These are phyloP conservation scores for Cyanistes caeruleus DNA, from an alignment of 2,113 vertebrate genomes.

Conservation along the genomic window DNA sequence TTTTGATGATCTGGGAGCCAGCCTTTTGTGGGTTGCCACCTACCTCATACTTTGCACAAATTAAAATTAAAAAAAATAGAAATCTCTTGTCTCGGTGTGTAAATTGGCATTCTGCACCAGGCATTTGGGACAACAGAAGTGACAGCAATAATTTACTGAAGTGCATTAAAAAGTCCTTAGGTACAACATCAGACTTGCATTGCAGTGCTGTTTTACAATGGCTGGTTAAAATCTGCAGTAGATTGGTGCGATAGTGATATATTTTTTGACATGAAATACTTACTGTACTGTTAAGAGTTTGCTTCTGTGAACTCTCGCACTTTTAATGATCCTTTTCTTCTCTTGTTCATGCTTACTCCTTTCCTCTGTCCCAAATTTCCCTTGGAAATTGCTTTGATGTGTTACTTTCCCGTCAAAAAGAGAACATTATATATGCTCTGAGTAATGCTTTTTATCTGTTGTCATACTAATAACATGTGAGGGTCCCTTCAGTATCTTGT, in stretches of 20 bases:
- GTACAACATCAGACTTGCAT: not conserved
- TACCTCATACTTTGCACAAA: not conserved
- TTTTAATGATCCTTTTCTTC: not conserved
- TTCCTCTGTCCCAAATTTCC: not conserved
- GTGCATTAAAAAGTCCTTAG: not conserved
- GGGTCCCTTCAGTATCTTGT: not conserved
- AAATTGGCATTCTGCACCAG: rapidly evolving
- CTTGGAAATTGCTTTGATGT: not conserved
- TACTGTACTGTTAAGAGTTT: not conserved
- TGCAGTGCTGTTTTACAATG: not conserved
- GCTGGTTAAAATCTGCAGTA: not conserved
- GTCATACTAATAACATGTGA: not conserved
- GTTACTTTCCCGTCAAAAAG: not conserved
- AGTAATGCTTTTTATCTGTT: not conserved
- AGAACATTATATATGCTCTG: not conserved
- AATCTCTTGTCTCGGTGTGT: not conserved
- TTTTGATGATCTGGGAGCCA: not conserved
- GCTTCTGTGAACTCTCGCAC: not conserved
- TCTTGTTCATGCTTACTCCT: not conserved
- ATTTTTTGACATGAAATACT: not conserved
- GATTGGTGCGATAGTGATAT: not conserved
- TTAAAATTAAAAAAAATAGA: not conserved
- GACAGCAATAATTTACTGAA: not conserved
- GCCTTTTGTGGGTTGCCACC: not conserved
- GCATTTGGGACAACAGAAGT: not conserved